These are phyloP conservation scores for Achlya flavicornis DNA, from an alignment of 2,888 invertebrate species.

Conservation along the genomic window DNA sequence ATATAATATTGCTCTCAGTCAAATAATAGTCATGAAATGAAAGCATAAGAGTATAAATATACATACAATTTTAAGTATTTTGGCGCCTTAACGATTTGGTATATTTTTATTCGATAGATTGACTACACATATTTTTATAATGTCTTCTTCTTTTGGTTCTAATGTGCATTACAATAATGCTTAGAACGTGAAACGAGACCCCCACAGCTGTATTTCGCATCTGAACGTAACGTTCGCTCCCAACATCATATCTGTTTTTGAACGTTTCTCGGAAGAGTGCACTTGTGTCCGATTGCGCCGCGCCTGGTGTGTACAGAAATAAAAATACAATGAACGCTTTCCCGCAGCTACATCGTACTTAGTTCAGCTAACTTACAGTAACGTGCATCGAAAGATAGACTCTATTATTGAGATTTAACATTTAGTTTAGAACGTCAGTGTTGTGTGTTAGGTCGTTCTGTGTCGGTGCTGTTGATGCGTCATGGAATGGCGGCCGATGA, in stretches of 20 bases:
- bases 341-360: conserved; percentile 44
- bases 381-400: conserved; percentile 28
- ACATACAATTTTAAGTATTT: not conserved
- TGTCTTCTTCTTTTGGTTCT: too few species aligned
- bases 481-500: conserved; percentile 60
- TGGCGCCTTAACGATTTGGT: not conserved
- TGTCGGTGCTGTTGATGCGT: conserved; percentile 57
- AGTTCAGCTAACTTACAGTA: conserved; percentile 44
- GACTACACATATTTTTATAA: too few species aligned
- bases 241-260: conserved; percentile 58
- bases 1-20: not conserved
- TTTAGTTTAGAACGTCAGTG: conserved; percentile 32
- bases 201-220: conserved; percentile 54
- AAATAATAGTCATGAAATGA: not conserved
- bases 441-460: conserved; percentile 50
- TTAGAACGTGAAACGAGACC: conserved; percentile 17
- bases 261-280: conserved; percentile 71
- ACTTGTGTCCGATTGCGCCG: conserved; percentile 64
- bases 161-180: too few species aligned
- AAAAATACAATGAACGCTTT: conserved; percentile 77
- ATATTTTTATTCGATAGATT: not conserved
- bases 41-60: not conserved
- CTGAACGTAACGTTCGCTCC: conserved; percentile 30
- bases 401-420: conserved; percentile 35
- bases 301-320: conserved; percentile 60